Conservation (phyloP, 2,888 invertebrate genomes). For the Agelastica alni region DNA sequence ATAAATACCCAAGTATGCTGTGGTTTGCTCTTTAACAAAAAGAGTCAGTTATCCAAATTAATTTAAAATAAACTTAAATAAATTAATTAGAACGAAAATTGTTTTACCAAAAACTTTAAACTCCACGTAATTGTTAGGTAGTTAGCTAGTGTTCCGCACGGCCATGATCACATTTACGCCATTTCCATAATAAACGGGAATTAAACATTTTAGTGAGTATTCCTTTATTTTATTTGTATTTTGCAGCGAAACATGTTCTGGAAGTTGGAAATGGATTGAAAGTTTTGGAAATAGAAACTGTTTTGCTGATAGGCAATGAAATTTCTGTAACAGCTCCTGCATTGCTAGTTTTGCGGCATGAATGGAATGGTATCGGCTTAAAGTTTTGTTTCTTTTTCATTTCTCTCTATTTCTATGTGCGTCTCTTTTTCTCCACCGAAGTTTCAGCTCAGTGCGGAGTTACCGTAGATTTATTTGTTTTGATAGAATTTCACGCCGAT, state of each 20-base stretch:
- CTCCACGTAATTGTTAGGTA: no score
- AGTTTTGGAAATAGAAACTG: conserved; percentile 22
- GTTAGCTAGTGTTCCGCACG: no score
- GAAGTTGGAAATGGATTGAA: conserved; percentile 19
- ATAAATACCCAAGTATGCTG: no score
- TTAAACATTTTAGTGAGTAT: conserved; percentile 14
- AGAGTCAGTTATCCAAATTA: no score
- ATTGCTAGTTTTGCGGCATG: conserved; percentile 21
- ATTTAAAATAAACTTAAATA: no score
- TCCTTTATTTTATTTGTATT: conserved; percentile 12
- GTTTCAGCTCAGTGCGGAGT: conserved; percentile 4
- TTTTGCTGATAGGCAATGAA: conserved; percentile 22
- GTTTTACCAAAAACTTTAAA: no score
- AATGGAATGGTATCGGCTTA: conserved; percentile 20
- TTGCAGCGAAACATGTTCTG: conserved; percentile 15
- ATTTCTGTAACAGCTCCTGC: conserved; percentile 21
- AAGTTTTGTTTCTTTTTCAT: conserved; percentile 15
- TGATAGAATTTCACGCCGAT: neutral
- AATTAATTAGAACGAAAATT: no score
- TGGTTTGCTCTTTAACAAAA: no score
- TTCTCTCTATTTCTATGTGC: neutral
- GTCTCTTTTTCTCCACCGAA: conserved; percentile 4
- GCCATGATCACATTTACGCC: no score
- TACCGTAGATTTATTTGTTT: conserved; percentile 11
- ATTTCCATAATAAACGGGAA: conserved; percentile 19